Evolutionary conservation across 2,797 vertebrate species (phyloP).

Genomic region (Euphonia xanthogaster): DNA sequence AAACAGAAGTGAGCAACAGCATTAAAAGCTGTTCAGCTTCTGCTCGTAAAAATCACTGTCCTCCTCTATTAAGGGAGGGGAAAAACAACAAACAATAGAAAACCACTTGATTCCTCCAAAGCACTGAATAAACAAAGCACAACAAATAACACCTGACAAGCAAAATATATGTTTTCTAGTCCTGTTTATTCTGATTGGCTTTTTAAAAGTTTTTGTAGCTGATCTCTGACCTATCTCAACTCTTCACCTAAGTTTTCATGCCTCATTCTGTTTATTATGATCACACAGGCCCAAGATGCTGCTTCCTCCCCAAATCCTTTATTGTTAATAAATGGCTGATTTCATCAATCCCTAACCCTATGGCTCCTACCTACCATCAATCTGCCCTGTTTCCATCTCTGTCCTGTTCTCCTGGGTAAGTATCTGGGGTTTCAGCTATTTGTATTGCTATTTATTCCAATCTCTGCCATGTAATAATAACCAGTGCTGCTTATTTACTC

Average conservation of each 20-base stretch:
- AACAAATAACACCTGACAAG: neutral
- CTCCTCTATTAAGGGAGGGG: neutral
- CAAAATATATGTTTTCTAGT: neutral
- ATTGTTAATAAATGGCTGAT: neutral
- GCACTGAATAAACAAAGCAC: neutral
- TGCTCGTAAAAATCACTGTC: neutral
- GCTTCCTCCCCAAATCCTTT: neutral
- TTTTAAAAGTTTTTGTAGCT: neutral
- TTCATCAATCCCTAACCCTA: neutral
- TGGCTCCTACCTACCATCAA: neutral
- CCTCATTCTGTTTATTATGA: neutral
- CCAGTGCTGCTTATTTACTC: neutral
- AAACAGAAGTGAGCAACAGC: neutral
- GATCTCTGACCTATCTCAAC: neutral
- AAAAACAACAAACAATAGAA: neutral
- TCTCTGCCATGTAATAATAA: neutral
- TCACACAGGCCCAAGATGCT: neutral
- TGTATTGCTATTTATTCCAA: neutral
- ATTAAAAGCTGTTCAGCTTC: neutral
- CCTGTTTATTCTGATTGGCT: neutral
- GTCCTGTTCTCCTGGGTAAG: neutral
- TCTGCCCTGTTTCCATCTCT: neutral
- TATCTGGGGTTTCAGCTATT: neutral
- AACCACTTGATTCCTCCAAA: neutral
- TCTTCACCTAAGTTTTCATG: neutral